phyloP scores from a whole-genome alignment of 1,140 invertebrate species.

The Ceratitis capitata region DNA sequence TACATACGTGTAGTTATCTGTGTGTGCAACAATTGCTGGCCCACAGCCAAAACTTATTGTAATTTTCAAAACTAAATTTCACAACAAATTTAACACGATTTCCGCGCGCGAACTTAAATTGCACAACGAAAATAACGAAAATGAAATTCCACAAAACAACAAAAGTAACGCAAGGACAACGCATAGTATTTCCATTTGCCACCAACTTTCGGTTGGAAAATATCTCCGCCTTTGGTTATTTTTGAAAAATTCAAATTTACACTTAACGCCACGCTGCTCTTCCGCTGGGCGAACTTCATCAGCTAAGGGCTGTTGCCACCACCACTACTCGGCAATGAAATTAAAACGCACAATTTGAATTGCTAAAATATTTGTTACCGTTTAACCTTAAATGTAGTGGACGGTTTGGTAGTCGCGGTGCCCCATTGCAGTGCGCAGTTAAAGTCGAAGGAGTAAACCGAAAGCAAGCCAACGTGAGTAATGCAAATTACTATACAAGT shows the following conservation, averaged over 20 bases:
- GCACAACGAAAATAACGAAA: not conserved
- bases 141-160: not conserved
- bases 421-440: not conserved
- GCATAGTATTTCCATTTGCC: not conserved
- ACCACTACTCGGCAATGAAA: not conserved
- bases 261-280: not conserved
- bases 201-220: not conserved
- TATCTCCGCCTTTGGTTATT: not conserved
- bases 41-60: conserved; percentile 18
- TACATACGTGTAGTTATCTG: too few species aligned
- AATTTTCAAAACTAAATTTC: conserved; percentile 34
- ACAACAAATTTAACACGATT: conserved; percentile 34
- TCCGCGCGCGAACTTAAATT: conserved; percentile 15
- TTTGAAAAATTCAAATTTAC: conserved; percentile 24
- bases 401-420: not conserved
- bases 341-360: conserved; percentile 29
- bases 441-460: not conserved
- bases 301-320: not conserved
- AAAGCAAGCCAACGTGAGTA: not conserved
- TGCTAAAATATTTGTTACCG: conserved; percentile 24
- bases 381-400: conserved; percentile 14
- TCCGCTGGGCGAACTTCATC: not conserved
- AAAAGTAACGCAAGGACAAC: not conserved
- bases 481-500: conserved; percentile 13
- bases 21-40: not conserved